Percentiles rank a stretch among this genome's conserved stretches.
Evolutionary conservation across 2,113 vertebrate species (phyloP).

Genomic region (Pyxicephalus adspersus): DNA sequence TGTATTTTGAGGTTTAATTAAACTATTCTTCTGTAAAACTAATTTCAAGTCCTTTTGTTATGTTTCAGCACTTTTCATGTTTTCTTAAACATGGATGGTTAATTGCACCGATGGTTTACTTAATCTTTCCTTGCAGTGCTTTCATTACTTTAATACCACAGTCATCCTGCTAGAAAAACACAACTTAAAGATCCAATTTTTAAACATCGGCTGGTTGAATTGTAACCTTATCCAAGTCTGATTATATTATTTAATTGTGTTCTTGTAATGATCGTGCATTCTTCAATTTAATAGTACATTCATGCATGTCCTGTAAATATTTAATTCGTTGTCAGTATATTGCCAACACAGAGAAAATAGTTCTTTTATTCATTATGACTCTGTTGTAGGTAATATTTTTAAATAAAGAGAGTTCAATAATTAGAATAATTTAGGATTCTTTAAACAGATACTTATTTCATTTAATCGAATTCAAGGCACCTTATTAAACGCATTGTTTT

Average conservation of each 20-base stretch:
- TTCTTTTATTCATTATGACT: too few relatives aligned
- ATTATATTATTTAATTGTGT: slow-evolving; percentile 11
- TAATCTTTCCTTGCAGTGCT: neutral
- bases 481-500: too few relatives aligned
- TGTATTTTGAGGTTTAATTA: slow-evolving; percentile 11
- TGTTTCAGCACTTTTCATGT: neutral
- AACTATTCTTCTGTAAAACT: slow-evolving; percentile 1
- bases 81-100: neutral
- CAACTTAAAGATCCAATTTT: neutral
- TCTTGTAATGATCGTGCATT: slow-evolving; percentile 7
- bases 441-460: too few relatives aligned
- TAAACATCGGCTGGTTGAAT: neutral
- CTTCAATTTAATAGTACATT: slow-evolving; percentile 4
- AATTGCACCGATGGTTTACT: neutral
- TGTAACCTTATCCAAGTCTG: neutral
- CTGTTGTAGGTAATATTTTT: too few relatives aligned
- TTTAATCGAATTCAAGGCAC: too few relatives aligned
- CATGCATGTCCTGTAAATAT: slow-evolving; percentile 8
- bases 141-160: neutral
- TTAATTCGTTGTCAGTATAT: neutral
- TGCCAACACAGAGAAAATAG: too few relatives aligned
- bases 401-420: too few relatives aligned
- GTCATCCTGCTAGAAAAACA: neutral
- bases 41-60: neutral
- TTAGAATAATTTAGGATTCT: too few relatives aligned